Percentiles rank a stretch among this genome's conserved stretches.
Evolutionary conservation across 2,113 vertebrate genomes (phyloP).

Genomic region (Seriola dumerili): DNA sequence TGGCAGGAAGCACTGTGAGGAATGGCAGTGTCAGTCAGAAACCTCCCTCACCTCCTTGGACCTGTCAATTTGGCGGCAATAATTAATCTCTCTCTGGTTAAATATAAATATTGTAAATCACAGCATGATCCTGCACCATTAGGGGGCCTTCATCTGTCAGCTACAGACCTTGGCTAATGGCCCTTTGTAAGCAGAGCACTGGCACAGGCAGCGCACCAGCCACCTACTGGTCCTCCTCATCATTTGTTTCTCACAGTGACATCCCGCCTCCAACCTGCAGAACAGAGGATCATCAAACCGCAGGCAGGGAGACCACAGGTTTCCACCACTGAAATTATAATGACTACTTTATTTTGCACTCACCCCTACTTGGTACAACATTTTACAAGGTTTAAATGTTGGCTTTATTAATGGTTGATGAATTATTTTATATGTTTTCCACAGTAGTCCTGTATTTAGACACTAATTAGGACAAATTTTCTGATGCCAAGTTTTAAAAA

Average conservation of each 20-base stretch:
- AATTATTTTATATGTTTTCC: background rate
- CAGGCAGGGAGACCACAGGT: conserved; percentile 11
- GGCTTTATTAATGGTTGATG: background rate
- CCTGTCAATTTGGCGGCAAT: conserved; percentile 78
- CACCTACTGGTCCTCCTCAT: conserved; percentile 63
- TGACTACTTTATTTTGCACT: background rate
- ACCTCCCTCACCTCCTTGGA: conserved; percentile 70
- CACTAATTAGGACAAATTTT: background rate
- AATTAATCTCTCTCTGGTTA: conserved; percentile 84
- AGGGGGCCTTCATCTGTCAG: conserved; percentile 80
- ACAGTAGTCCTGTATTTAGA: background rate
- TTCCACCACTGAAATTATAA: conserved; percentile 2
- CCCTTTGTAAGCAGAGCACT: conserved; percentile 70
- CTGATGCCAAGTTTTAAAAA: background rate
- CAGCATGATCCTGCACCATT: conserved; percentile 71
- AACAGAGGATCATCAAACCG: conserved; percentile 14
- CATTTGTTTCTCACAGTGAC: conserved; percentile 64
- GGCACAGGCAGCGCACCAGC: conserved; percentile 59
- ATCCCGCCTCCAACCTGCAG: conserved; percentile 30
- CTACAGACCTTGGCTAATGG: conserved; percentile 77
- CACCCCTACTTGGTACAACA: background rate
- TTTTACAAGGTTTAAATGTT: background rate
- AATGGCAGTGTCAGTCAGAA: conserved; percentile 75
- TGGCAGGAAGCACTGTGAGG: conserved; percentile 65
- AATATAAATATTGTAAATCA: conserved; percentile 86